phyloP scores from a whole-genome alignment of 2,113 vertebrate genomes.

The Nesospiza acunhae region DNA sequence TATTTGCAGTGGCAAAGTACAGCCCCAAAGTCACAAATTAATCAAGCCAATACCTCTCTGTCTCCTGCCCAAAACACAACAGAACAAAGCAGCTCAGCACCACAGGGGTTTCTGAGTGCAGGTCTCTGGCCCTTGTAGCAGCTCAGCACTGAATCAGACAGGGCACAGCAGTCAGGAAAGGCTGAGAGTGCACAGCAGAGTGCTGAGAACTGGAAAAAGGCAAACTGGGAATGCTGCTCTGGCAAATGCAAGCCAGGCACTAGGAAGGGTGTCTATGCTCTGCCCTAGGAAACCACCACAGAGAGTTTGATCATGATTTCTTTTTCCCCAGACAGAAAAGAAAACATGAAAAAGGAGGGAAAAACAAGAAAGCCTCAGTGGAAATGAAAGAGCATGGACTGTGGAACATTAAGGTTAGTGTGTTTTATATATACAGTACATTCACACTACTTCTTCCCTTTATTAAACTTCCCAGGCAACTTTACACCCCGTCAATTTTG shows the following conservation, averaged over 20 bases:
- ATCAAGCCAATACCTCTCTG: background rate
- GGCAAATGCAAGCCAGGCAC: background rate
- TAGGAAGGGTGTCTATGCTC: background rate
- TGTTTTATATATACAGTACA: background rate
- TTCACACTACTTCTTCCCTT: background rate
- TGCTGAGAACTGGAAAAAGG: background rate
- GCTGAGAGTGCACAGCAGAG: background rate
- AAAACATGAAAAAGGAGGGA: background rate
- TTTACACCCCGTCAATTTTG: conserved; percentile 39
- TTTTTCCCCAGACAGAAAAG: background rate
- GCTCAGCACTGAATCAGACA: background rate
- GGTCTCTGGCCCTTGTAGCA: background rate
- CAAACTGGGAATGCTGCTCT: background rate
- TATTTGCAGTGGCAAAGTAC: background rate
- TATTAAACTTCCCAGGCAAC: conserved; percentile 1
- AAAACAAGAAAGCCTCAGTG: background rate
- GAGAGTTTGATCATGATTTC: background rate
- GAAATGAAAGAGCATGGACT: background rate
- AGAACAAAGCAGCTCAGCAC: background rate
- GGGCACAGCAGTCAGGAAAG: background rate
- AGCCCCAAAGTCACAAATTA: background rate
- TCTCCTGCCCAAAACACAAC: background rate
- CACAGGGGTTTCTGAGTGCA: background rate
- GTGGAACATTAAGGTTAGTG: background rate
- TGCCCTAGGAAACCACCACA: background rate